A percentile compares a stretch with the other conserved stretches of the same genome.
These are phyloP conservation scores for Nymphalis polychloros DNA, from an alignment of 2,888 invertebrate species.

Conservation along the genomic window DNA sequence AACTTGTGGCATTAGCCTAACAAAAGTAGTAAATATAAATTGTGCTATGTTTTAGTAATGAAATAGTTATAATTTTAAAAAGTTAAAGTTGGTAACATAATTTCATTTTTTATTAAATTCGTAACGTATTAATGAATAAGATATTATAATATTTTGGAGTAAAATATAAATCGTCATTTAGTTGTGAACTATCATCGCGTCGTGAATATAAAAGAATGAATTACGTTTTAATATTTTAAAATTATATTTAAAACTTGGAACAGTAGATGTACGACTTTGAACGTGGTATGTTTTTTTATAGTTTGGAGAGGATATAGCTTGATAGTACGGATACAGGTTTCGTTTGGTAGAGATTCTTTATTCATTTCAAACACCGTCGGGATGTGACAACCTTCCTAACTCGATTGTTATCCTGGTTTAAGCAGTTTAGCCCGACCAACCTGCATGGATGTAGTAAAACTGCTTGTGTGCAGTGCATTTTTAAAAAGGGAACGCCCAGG, in stretches of 20 bases:
- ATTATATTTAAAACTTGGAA: not conserved
- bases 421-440: constrained; percentile 71
- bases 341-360: constrained; percentile 23
- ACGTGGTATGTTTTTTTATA: not conserved
- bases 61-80: too few species aligned
- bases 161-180: not conserved
- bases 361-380: constrained; percentile 42
- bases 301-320: constrained; percentile 3
- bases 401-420: constrained; percentile 66
- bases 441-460: constrained; percentile 76
- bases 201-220: constrained; percentile 17
- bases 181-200: constrained; percentile 1
- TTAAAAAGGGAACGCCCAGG: constrained; percentile 76
- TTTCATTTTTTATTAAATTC: too few species aligned
- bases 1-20: not conserved
- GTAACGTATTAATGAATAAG: too few species aligned
- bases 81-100: too few species aligned
- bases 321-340: constrained; percentile 7
- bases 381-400: constrained; percentile 69
- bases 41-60: too few species aligned
- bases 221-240: constrained; percentile 14
- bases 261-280: constrained; percentile 1
- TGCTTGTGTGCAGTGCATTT: constrained; percentile 79
- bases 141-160: not conserved
- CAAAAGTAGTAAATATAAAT: too few species aligned